Evolutionary conservation across 2,113 vertebrate genomes (phyloP).

Genomic region (Gorsachius goisagi): DNA sequence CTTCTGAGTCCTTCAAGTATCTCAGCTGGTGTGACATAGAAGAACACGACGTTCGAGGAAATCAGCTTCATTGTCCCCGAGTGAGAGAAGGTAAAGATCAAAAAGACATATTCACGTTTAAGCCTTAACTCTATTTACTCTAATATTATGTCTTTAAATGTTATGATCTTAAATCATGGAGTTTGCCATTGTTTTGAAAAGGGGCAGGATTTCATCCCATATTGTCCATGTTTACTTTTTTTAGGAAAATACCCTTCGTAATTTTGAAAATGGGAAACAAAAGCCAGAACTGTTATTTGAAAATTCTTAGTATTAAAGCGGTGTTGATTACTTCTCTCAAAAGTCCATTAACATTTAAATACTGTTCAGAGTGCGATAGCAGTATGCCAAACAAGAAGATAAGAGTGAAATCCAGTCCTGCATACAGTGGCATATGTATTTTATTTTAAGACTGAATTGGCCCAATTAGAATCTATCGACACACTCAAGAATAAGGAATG

Average conservation of each 20-base stretch:
- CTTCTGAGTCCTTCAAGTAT: conserved; percentile 85
- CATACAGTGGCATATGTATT: not conserved
- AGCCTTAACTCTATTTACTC: not conserved
- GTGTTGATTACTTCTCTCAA: not conserved
- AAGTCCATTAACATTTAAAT: not conserved
- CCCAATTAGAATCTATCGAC: not conserved
- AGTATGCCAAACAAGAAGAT: not conserved
- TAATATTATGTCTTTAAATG: not conserved
- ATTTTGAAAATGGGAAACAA: not conserved
- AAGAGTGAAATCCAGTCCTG: not conserved
- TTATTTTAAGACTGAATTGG: not conserved
- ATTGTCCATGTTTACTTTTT: not conserved
- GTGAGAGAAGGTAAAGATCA: conserved; percentile 87
- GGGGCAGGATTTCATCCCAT: not conserved
- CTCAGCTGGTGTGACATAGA: conserved; percentile 84
- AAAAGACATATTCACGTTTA: not conserved
- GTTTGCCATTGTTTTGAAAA: not conserved
- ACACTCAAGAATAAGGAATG: not conserved
- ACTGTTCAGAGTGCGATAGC: not conserved
- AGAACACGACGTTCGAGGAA: conserved; percentile 82
- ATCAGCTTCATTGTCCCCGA: conserved; percentile 88
- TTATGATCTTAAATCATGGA: not conserved
- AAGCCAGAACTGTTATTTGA: not conserved
- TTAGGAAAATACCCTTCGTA: not conserved
- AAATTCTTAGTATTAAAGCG: not conserved